Conservation (phyloP, 2,797 vertebrate genomes). For the Mus spretus region DNA sequence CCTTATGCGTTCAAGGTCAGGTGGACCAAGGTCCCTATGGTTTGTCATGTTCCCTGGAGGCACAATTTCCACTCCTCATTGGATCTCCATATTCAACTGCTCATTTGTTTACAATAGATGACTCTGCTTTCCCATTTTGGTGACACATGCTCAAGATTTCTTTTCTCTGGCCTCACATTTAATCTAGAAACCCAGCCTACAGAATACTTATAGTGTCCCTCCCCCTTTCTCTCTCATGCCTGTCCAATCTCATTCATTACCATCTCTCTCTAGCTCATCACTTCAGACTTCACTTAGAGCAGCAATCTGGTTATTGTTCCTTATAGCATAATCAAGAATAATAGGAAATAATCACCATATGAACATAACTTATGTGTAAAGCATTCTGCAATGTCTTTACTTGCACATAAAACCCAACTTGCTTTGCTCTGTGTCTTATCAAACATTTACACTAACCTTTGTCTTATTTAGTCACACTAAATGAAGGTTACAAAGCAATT, state of each 20-base stretch:
- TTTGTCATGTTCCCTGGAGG: neutral
- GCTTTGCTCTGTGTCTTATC: neutral
- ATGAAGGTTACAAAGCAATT: neutral
- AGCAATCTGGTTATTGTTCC: neutral
- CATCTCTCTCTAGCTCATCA: neutral
- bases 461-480: neutral
- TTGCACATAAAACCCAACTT: neutral
- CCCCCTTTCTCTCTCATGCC: rapidly evolving
- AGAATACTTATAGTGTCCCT: rapidly evolving
- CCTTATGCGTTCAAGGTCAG: neutral
- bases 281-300: neutral
- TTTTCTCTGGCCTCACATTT: neutral
- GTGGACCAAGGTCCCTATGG: too few species aligned
- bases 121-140: neutral
- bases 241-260: neutral
- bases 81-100: neutral
- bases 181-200: neutral
- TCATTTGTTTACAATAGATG: neutral
- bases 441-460: neutral
- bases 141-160: neutral
- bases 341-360: too few species aligned
- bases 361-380: neutral
- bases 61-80: too few species aligned
- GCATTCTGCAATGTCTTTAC: neutral
- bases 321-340: neutral